Base-by-base conservation (phyloP, 2,888 invertebrate species). In the Lasioglossum lativentre region DNA sequence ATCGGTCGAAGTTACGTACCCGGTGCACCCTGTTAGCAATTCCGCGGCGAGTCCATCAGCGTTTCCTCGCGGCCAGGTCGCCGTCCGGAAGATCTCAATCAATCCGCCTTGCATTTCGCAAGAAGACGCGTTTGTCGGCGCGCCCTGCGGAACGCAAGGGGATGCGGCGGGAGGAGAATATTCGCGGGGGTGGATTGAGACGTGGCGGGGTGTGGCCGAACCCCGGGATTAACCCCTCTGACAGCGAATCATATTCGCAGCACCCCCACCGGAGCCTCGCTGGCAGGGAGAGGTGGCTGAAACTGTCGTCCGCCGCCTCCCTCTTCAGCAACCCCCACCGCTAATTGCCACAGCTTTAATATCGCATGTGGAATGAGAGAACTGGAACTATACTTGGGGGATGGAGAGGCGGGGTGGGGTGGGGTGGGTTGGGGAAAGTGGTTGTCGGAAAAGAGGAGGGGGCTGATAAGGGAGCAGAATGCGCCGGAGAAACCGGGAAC, bases 301-400 rank as follows among this genome's bases (percentile, higher is more conserved):
- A 91, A 91, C 90, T 90, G 88, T 89, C 89, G 89, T 84, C 59
- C 89, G 84, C 87, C 75, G 86, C 82, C 63, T 63, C 34, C 78
- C 88, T 87, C 82, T 30, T 73, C 34, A 42, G 72, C 84, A 86
- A 80, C 88, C 90, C 91, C 90, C 92, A 88, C 89, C 90, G 92
- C 92, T 94, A 94, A 94, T 94, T 94, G 93, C 93, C 92, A 88
- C 82, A 86, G 92, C 91, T 94, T 94, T 94, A 94, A 94, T 94
- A 93, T 93, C 91, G 92, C 91, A 89, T 91, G 90, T 91, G 92
- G 91, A 93, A 93, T 92, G 92, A 92, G 93, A 92, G 93, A 92
- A 45, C 34, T 10, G 82, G 66, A 30, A 40, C n/a, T 45, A 89
- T 87, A 68, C 68, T 68, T 81, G 85, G 38, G 59, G 56, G 80